Evolutionary conservation across 2,888 invertebrate species (phyloP).

Genomic region (Plagiodera versicolora): DNA sequence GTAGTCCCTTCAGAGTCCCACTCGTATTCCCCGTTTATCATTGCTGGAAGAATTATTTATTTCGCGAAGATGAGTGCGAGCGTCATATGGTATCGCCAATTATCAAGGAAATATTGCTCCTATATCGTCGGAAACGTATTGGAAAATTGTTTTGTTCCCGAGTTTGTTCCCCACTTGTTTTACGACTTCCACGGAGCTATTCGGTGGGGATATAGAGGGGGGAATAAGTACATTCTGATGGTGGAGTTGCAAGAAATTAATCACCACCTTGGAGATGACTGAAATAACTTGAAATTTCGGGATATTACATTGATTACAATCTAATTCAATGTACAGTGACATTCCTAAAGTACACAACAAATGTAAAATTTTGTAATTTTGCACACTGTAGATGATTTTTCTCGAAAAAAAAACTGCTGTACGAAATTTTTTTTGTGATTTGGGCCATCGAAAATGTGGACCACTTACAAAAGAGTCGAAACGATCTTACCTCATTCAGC

Average conservation of each 20-base stretch:
- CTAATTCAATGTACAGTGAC: too few relatives aligned
- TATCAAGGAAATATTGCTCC: slow-evolving; percentile 19
- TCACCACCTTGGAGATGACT: too few relatives aligned
- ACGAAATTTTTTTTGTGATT: too few relatives aligned
- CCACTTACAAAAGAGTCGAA: too few relatives aligned
- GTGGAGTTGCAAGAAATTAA: neutral
- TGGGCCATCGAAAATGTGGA: too few relatives aligned
- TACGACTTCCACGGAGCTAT: neutral
- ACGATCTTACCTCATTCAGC: too few relatives aligned
- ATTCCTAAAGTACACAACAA: too few relatives aligned
- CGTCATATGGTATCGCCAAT: slow-evolving; percentile 21
- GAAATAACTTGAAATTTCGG: too few relatives aligned
- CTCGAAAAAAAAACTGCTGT: too few relatives aligned
- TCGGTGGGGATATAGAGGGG: neutral
- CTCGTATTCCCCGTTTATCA: slow-evolving; percentile 15
- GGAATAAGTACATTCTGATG: neutral
- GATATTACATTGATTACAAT: too few relatives aligned
- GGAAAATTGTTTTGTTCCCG: slow-evolving; percentile 1
- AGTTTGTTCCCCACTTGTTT: neutral
- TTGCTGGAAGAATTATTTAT: slow-evolving; percentile 20
- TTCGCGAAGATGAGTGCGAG: neutral
- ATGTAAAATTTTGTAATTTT: too few relatives aligned
- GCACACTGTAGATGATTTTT: too few relatives aligned
- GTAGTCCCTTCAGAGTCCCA: neutral
- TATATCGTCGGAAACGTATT: slow-evolving; percentile 3